Conservation (phyloP, 1,140 invertebrate genomes). For the Drosophila ironensis region DNA sequence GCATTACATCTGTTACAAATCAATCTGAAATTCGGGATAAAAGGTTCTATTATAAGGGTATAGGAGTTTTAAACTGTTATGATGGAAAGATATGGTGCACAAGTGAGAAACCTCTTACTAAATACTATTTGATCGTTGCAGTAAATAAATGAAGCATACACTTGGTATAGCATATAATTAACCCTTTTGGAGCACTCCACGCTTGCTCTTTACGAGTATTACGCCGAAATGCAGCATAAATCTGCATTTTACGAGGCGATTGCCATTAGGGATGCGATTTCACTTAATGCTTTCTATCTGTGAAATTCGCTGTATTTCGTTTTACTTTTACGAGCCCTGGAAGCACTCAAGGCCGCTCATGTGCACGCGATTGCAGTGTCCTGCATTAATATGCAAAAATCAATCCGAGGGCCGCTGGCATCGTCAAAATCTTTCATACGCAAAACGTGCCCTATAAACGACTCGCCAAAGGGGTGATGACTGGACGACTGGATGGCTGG, state of each 20-base stretch:
- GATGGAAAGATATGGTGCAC: no score
- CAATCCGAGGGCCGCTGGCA: conserved; percentile 35
- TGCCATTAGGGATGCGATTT: conserved; percentile 16
- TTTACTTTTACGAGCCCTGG: conserved; percentile 18
- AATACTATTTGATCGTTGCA: no score
- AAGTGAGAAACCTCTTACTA: no score
- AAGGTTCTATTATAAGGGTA: no score
- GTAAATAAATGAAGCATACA: no score
- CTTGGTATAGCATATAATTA: no score
- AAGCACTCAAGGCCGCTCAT: conserved; percentile 18
- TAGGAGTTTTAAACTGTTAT: no score
- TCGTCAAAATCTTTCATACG: conserved; percentile 54
- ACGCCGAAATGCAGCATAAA: conserved; percentile 27
- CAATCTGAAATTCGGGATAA: no score
- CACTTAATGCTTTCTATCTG: conserved; percentile 14
- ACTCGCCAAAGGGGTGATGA: background rate
- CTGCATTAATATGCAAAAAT: conserved; percentile 51
- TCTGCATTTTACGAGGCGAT: conserved; percentile 38
- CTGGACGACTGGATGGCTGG: background rate
- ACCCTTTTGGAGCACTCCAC: background rate
- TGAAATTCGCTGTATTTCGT: background rate
- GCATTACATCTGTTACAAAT: no score
- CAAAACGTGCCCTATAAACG: conserved; percentile 42
- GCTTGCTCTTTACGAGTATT: background rate
- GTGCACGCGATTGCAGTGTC: conserved; percentile 15